Conservation (phyloP, 2,797 vertebrate species). For the Novumbra hubbsi region DNA sequence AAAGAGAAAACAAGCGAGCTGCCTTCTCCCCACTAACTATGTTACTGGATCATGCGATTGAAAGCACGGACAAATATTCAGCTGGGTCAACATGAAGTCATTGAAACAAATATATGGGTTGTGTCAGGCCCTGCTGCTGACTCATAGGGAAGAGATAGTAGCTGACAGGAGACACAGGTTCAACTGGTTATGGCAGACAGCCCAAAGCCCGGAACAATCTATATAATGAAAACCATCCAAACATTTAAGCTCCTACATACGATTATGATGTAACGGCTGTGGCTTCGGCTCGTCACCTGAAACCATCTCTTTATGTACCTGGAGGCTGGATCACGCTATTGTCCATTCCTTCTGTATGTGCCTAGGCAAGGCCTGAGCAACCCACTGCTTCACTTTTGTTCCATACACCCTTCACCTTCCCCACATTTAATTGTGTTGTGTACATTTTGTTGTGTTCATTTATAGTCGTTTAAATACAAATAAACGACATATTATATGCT, state of each 20-base stretch:
- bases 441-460: too few relatives aligned
- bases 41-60: constrained; percentile 39
- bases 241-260: constrained; percentile 8
- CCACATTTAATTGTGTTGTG: too few relatives aligned
- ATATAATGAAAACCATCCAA: constrained; percentile 4
- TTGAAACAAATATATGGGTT: constrained; percentile 40
- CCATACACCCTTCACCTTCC: too few relatives aligned
- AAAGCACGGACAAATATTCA: constrained; percentile 38
- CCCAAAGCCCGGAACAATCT: constrained; percentile 35
- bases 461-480: too few relatives aligned
- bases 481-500: too few relatives aligned
- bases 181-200: constrained; percentile 44
- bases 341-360: too few relatives aligned
- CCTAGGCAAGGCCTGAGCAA: too few relatives aligned
- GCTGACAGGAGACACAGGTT: constrained; percentile 24
- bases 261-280: not conserved
- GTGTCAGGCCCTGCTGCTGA: constrained; percentile 59
- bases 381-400: too few relatives aligned
- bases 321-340: too few relatives aligned
- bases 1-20: not conserved
- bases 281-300: too few relatives aligned
- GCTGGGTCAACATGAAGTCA: not conserved
- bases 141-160: constrained; percentile 47
- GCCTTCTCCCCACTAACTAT: constrained; percentile 13
- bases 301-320: too few relatives aligned